Percentiles rank a stretch among this genome's conserved stretches.
phyloP scores from a whole-genome alignment of 1,140 invertebrate species.

The Tenebrio molitor region DNA sequence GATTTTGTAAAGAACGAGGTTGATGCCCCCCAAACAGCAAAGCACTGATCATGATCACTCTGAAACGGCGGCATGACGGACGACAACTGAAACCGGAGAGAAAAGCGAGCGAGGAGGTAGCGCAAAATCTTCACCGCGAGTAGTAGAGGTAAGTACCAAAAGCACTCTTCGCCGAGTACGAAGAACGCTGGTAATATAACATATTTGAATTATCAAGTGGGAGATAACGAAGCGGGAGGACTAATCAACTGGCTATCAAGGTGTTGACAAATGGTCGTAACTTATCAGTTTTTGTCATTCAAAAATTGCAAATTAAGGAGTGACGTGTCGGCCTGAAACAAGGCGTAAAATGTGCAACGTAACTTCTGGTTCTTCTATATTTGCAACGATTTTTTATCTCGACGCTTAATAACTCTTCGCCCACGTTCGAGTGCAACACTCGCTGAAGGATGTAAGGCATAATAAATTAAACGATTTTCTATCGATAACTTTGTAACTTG shows the following conservation, averaged over 20 bases:
- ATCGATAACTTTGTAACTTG: too few species aligned
- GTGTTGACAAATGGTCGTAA: not conserved
- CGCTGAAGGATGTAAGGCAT: too few species aligned
- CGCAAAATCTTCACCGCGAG: constrained; percentile 12
- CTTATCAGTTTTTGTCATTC: not conserved
- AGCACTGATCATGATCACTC: constrained; percentile 26
- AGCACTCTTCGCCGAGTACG: not conserved
- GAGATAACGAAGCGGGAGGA: constrained; percentile 28
- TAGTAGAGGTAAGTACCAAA: constrained; percentile 16
- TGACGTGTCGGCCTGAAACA: too few species aligned
- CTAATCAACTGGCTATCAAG: not conserved
- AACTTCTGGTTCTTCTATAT: too few species aligned
- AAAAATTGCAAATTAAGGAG: too few species aligned
- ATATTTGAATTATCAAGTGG: constrained; percentile 3
- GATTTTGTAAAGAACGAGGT: constrained; percentile 34
- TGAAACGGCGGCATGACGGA: constrained; percentile 28
- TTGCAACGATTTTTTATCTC: too few species aligned
- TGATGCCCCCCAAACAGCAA: constrained; percentile 32
- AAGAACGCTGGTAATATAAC: constrained; percentile 7
- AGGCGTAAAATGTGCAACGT: too few species aligned
- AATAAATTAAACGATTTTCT: too few species aligned
- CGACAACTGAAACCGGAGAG: constrained; percentile 28
- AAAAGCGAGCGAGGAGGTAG: constrained; percentile 20
- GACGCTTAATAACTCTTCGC: too few species aligned
- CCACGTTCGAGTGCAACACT: too few species aligned